These are phyloP conservation scores for Zhengitettix transpicula DNA, from an alignment of 2,888 invertebrate genomes.

Conservation along the genomic window DNA sequence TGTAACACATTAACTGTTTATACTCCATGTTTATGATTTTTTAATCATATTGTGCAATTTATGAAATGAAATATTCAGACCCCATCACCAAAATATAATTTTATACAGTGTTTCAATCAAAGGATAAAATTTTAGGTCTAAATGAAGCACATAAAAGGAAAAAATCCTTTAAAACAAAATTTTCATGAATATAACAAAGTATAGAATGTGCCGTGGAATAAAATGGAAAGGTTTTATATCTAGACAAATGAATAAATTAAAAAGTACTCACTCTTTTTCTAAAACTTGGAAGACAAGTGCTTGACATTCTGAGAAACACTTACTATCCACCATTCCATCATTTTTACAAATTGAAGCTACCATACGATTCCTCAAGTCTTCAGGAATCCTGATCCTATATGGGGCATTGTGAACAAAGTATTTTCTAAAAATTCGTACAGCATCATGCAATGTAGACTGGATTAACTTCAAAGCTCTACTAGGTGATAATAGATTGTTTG, in stretches of 20 bases:
- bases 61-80: too few species aligned
- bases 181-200: too few species aligned
- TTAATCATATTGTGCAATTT: too few species aligned
- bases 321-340: conserved; percentile 44
- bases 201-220: too few species aligned
- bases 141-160: too few species aligned
- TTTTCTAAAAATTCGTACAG: conserved; percentile 57
- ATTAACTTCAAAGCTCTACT: not conserved
- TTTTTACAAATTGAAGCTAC: conserved; percentile 50
- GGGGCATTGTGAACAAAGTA: conserved; percentile 56
- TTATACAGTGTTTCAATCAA: too few species aligned
- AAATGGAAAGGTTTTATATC: too few species aligned
- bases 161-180: too few species aligned
- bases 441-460: conserved; percentile 30
- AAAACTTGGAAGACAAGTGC: conserved; percentile 48
- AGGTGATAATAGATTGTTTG: not conserved
- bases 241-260: not conserved
- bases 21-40: too few species aligned
- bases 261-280: conserved; percentile 40
- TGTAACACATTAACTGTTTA: too few species aligned
- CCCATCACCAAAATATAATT: too few species aligned
- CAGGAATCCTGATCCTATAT: conserved; percentile 38
- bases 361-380: conserved; percentile 37
- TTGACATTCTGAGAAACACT: conserved; percentile 59
- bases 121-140: too few species aligned